A percentile compares a stretch with the other conserved stretches of the same genome.
Conservation (phyloP, 2,113 vertebrate genomes). For the Orycteropus afer region DNA sequence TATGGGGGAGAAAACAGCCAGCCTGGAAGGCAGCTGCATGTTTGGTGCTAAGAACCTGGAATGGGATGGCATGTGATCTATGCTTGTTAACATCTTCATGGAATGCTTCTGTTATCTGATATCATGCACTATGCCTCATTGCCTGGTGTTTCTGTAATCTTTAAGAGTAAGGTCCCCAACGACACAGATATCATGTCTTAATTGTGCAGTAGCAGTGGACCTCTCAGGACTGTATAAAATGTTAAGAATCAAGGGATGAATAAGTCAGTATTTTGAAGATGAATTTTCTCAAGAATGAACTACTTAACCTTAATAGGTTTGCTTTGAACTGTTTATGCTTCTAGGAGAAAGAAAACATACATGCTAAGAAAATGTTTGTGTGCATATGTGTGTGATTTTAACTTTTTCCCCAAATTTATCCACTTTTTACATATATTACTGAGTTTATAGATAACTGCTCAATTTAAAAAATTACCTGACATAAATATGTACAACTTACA, state of each 20-base stretch:
- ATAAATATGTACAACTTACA: neutral
- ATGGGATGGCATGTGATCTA: neutral
- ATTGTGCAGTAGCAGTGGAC: neutral
- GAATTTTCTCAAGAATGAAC: neutral
- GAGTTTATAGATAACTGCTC: neutral
- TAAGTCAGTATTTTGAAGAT: neutral
- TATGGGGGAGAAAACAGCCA: neutral
- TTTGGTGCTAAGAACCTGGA: neutral
- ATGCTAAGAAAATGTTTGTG: neutral
- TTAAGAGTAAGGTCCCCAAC: neutral
- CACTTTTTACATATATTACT: neutral
- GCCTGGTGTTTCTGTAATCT: neutral
- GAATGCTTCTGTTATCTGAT: neutral
- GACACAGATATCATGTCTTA: neutral
- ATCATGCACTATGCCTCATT: neutral
- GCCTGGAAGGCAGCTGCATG: neutral
- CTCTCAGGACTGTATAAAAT: neutral
- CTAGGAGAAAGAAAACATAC: neutral
- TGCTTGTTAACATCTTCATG: neutral
- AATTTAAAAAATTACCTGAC: neutral
- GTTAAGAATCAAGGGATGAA: neutral
- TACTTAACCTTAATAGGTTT: neutral
- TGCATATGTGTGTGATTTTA: neutral
- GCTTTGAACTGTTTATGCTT: neutral
- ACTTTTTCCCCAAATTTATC: neutral